A percentile compares a stretch with the other conserved stretches of the same genome.
phyloP scores from a whole-genome alignment of 2,797 vertebrate genomes.

The Falco rusticolus region DNA sequence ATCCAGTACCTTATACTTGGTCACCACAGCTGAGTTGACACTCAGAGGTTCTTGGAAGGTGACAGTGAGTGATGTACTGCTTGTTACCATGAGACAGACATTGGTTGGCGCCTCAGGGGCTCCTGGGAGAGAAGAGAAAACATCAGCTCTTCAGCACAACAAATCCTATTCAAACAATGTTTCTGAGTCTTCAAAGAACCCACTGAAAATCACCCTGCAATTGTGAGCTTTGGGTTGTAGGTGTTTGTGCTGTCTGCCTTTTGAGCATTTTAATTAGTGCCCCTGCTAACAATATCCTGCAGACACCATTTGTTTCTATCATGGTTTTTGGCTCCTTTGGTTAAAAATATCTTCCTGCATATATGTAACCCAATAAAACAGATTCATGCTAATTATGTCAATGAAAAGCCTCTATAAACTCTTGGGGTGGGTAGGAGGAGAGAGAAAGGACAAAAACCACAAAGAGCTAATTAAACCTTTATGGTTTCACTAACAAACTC shows the following conservation, averaged over 20 bases:
- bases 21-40: conserved; percentile 91
- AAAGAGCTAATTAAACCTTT: conserved; percentile 48
- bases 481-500: conserved; percentile 31
- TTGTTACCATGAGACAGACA: conserved; percentile 89
- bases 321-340: conserved; percentile 51
- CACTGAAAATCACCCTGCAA: conserved; percentile 62
- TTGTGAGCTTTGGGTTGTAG: conserved; percentile 67
- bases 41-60: conserved; percentile 92
- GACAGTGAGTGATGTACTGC: conserved; percentile 90
- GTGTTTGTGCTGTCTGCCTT: conserved; percentile 71
- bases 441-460: conserved; percentile 48
- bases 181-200: conserved; percentile 67
- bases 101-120: conserved; percentile 88
- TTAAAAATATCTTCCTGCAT: conserved; percentile 67
- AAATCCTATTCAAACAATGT: conserved; percentile 75
- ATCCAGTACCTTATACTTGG: conserved; percentile 91
- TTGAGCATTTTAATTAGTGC: conserved; percentile 72
- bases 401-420: conserved; percentile 64
- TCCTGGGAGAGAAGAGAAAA: conserved; percentile 82
- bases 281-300: conserved; percentile 62
- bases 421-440: conserved; percentile 18
- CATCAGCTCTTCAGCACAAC: conserved; percentile 70
- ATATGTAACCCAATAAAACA: conserved; percentile 64
- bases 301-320: conserved; percentile 72
- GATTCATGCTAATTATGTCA: conserved; percentile 66